Evolutionary conservation across 1,140 invertebrate genomes (phyloP).

Genomic region (Drosophila setifemur): DNA sequence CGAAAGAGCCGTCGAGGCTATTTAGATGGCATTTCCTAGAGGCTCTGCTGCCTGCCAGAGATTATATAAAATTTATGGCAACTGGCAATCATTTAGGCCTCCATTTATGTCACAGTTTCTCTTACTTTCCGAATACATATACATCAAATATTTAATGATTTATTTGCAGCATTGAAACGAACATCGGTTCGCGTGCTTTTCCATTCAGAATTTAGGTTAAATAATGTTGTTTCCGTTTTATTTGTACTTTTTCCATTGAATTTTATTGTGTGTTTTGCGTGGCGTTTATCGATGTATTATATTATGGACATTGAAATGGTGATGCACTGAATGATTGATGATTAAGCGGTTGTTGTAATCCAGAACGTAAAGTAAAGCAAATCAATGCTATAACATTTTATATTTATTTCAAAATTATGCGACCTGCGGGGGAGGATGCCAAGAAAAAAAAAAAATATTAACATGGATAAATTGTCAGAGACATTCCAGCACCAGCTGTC

Average conservation of each 20-base stretch:
- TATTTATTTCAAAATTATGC: constrained; percentile 43
- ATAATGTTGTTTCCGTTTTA: constrained; percentile 33
- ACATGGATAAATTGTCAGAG: constrained; percentile 43
- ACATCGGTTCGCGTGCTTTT: neutral
- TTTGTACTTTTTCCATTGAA: neutral
- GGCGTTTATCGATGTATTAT: constrained; percentile 38
- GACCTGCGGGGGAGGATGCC: neutral
- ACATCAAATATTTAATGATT: constrained; percentile 29
- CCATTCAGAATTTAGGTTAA: constrained; percentile 59
- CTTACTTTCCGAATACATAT: neutral
- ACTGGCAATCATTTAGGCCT: constrained; percentile 30
- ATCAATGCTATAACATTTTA: constrained; percentile 18
- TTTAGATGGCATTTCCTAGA: constrained; percentile 10
- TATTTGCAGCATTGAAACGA: constrained; percentile 20
- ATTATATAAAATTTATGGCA: constrained; percentile 39
- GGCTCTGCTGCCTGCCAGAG: neutral
- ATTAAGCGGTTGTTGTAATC: constrained; percentile 23
- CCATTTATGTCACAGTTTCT: constrained; percentile 30
- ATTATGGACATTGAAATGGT: constrained; percentile 21
- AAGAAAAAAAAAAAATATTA: constrained; percentile 10
- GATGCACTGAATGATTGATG: constrained; percentile 48
- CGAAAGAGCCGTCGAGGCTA: constrained; percentile 8
- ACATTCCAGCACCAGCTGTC: constrained; percentile 50
- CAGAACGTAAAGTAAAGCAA: constrained; percentile 10
- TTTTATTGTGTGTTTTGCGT: constrained; percentile 23